Percentiles rank a stretch among this genome's conserved stretches.
Evolutionary conservation across 2,888 invertebrate species (phyloP).

Genomic region (Operophtera brumata): DNA sequence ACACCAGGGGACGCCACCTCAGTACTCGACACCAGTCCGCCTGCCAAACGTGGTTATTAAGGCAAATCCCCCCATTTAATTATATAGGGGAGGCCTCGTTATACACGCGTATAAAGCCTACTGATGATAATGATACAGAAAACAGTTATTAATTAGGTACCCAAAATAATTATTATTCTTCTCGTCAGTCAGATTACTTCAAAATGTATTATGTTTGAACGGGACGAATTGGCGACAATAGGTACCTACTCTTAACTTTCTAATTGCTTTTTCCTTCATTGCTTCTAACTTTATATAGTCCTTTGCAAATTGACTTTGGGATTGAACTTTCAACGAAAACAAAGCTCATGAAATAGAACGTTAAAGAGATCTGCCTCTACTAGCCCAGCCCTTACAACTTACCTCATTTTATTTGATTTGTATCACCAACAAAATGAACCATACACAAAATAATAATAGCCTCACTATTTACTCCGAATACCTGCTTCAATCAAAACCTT

Average conservation of each 20-base stretch:
- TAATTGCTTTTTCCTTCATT: conserved; percentile 19
- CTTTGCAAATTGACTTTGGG: conserved; percentile 13
- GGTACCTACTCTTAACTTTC: conserved; percentile 8
- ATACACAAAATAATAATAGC: too few relatives aligned
- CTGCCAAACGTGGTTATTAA: too few relatives aligned
- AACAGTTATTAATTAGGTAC: too few relatives aligned
- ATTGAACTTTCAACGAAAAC: conserved; percentile 7
- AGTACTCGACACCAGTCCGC: too few relatives aligned
- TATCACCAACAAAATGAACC: not conserved
- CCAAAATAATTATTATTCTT: too few relatives aligned
- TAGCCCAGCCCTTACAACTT: not conserved
- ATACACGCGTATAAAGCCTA: too few relatives aligned
- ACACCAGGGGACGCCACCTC: too few relatives aligned
- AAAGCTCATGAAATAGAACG: conserved; percentile 1
- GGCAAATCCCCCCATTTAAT: too few relatives aligned
- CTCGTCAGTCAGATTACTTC: not conserved
- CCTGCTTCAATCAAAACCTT: too few relatives aligned
- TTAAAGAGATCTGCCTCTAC: not conserved
- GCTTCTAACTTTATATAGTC: conserved; percentile 9
- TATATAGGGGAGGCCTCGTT: too few relatives aligned
- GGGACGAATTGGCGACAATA: conserved; percentile 5
- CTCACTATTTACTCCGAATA: too few relatives aligned
- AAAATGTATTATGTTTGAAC: conserved; percentile 1
- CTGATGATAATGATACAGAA: too few relatives aligned
- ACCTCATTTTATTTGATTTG: not conserved